Evolutionary conservation across 2,113 vertebrate species (phyloP), one percentile per base, ranked within the genome.

Genomic region (Osmerus mordax): DNA sequence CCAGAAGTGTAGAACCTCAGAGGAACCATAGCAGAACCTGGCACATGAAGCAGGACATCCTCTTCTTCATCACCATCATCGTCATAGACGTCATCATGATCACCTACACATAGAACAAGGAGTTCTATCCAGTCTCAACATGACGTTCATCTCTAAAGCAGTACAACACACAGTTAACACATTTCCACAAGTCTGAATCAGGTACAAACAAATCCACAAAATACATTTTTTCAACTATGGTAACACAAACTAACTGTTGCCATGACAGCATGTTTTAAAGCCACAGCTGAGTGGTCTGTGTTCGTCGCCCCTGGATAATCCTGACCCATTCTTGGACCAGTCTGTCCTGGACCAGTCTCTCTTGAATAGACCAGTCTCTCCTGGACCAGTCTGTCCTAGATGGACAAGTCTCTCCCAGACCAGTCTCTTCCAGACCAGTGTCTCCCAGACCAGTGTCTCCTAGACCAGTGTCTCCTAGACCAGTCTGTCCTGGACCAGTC

Each of bases 251-350:
- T 11, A 47, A 78, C 72, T 75, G 67, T 65, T 18, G 25, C 28
- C 72, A 70, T 75, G 81, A 81, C 25, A 73, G 66, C 79, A 41
- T 79, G 70, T 87, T 82, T 47, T 90, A 88, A 91, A 91, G 88
- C 90, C 90, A 92, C 89, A 92, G 90, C 90, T 84, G 81, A 90
- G 86, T 86, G 90, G 89, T 91, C 73, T 74, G 74, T 76, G 81
- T 83, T 82, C 80, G 84, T 83, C 9, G 3, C 25, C 25, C 25
- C 25, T 28, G 25, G 55, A 19, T 18, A 19, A 8, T 56, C 71
- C 65, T 32, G 36, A 12, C 7, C 41, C 41, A 47, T 1, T 47
- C 41, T 5, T 47, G 7, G 41, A 47, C 41, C 41, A 47, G 41
- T 47, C 41, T 47, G 1, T 47, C 41, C 41, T 47, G 7, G 41